A percentile compares a stretch with the other conserved stretches of the same genome.
phyloP scores from a whole-genome alignment of 2,113 vertebrate species.

The Lepus timidus region DNA sequence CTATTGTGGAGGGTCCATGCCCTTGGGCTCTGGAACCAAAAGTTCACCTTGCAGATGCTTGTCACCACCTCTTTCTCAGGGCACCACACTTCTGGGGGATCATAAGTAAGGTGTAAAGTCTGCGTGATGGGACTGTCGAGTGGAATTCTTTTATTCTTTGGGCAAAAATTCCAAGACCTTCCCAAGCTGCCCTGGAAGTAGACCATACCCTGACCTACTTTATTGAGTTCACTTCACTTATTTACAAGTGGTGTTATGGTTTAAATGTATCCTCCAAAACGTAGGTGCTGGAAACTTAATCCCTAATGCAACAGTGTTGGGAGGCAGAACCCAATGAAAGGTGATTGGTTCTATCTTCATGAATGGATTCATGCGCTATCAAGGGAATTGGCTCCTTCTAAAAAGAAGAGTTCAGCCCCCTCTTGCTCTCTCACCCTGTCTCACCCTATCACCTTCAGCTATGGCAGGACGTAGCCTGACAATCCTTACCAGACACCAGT shows the following conservation, averaged over 20 bases:
- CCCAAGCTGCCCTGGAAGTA: constrained; percentile 43
- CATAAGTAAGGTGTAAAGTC: constrained; percentile 58
- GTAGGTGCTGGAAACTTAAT: not conserved
- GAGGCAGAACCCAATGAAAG: not conserved
- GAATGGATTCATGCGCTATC: not conserved
- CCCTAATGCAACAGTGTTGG: no score
- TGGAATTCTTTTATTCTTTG: constrained; percentile 68
- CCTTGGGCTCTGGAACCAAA: not conserved
- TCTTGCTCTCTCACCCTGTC: accelerated
- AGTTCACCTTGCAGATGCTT: not conserved
- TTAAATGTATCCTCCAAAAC: not conserved
- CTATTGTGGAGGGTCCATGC: not conserved
- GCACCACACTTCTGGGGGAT: constrained; percentile 40
- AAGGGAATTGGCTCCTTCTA: not conserved
- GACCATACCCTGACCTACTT: not conserved
- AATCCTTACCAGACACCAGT: no score
- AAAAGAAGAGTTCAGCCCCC: not conserved
- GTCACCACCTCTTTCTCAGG: not conserved
- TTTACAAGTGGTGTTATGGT: not conserved
- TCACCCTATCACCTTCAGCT: not conserved
- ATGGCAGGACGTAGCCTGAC: not conserved
- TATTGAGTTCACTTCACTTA: not conserved
- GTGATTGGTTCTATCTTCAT: not conserved
- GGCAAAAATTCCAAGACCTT: constrained; percentile 63
- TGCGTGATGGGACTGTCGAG: constrained; percentile 38